Percentiles rank a stretch among this genome's conserved stretches.
Conservation (phyloP, 2,888 invertebrate genomes). For the Agrenia bidenticulata region DNA sequence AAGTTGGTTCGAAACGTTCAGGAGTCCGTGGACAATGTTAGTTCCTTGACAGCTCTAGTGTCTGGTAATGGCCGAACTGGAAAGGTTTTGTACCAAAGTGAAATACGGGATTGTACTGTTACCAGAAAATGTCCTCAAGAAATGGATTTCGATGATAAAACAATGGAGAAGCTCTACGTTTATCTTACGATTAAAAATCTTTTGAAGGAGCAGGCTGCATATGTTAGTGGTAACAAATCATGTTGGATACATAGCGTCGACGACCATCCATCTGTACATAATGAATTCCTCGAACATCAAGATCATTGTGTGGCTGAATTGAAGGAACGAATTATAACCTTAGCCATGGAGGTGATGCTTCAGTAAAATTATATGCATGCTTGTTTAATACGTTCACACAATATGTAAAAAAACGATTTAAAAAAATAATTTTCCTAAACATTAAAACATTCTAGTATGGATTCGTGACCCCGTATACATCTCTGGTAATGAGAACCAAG, state of each 20-base stretch:
- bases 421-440: too few species aligned
- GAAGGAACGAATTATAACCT: slow-evolving; percentile 18
- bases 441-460: slow-evolving; percentile 27
- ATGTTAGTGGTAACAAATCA: background rate
- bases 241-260: background rate
- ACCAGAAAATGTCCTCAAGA: background rate
- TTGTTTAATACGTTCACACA: too few species aligned
- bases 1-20: slow-evolving; percentile 41
- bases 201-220: slow-evolving; percentile 10
- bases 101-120: background rate
- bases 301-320: background rate
- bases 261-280: too few species aligned
- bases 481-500: slow-evolving; percentile 23
- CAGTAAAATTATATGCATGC: background rate
- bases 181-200: slow-evolving; percentile 28
- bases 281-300: too few species aligned
- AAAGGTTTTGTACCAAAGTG: background rate
- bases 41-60: background rate
- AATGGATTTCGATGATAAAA: slow-evolving; percentile 52
- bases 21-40: background rate
- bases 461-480: slow-evolving; percentile 39
- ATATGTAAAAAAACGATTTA: too few species aligned
- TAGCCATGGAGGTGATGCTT: slow-evolving; percentile 30
- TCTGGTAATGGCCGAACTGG: background rate
- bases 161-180: slow-evolving; percentile 32